phyloP scores from a whole-genome alignment of 2,113 vertebrate species.

The Chionomys nivalis region DNA sequence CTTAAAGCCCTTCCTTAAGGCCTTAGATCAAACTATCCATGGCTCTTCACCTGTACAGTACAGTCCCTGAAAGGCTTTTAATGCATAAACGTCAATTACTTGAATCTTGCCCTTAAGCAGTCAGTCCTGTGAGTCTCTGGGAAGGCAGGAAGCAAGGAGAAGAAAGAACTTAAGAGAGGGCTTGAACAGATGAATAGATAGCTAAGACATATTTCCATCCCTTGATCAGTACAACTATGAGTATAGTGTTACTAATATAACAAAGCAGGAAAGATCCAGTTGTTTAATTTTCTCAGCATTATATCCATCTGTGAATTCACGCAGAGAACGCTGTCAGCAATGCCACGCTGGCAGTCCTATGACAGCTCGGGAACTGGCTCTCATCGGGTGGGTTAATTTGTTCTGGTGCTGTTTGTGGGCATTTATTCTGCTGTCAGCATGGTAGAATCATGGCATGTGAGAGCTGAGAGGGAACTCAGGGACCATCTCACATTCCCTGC shows the following conservation, averaged over 20 bases:
- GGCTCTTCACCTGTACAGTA: not conserved
- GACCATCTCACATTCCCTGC: not conserved
- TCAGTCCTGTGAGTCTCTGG: not conserved
- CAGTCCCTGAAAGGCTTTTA: not conserved
- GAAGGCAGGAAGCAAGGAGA: not conserved
- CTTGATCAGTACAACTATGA: not conserved
- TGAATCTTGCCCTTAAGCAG: not conserved
- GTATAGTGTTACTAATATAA: not conserved
- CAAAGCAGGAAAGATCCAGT: constrained; percentile 27
- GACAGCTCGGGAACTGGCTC: not conserved
- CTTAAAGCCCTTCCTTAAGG: constrained; percentile 34
- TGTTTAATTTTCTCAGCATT: constrained; percentile 24
- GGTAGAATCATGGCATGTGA: not conserved
- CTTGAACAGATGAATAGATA: not conserved
- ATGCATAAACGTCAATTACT: constrained; percentile 20
- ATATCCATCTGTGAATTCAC: not conserved
- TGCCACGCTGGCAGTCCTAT: not conserved
- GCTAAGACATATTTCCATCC: not conserved
- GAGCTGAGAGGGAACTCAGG: not conserved
- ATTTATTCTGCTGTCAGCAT: constrained; percentile 31
- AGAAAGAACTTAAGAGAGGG: not conserved
- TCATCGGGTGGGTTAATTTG: constrained; percentile 36
- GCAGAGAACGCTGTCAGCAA: not conserved
- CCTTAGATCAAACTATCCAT: not conserved
- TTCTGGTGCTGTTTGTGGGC: not conserved